phyloP scores from a whole-genome alignment of 2,888 invertebrate species.

The Lobophora halterata region DNA sequence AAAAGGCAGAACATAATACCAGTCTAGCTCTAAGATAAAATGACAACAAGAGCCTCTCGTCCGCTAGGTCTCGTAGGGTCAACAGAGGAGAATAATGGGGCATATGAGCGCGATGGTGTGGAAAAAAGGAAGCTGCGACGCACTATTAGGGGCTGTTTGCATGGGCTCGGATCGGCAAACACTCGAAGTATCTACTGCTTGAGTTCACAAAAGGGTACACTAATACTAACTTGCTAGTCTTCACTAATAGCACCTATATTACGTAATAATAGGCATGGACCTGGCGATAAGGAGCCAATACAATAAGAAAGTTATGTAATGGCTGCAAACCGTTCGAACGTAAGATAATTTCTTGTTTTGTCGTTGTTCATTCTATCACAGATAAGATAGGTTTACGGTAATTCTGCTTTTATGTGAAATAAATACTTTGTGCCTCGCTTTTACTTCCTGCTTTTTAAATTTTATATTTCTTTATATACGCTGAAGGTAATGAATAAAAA shows the following conservation, averaged over 20 bases:
- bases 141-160: constrained; percentile 57
- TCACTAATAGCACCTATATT: too few species aligned
- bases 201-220: constrained; percentile 35
- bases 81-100: constrained; percentile 33
- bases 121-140: constrained; percentile 51
- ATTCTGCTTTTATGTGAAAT: too few species aligned
- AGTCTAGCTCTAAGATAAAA: constrained; percentile 15
- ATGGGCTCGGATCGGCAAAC: constrained; percentile 40
- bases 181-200: constrained; percentile 35
- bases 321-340: too few species aligned
- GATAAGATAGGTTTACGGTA: too few species aligned
- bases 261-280: constrained; percentile 31
- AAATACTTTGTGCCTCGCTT: too few species aligned
- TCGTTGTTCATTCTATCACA: too few species aligned
- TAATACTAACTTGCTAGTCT: constrained; percentile 36
- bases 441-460: too few species aligned
- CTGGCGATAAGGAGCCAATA: constrained; percentile 17
- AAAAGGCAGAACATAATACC: constrained; percentile 14
- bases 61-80: constrained; percentile 17
- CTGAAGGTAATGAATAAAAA: too few species aligned
- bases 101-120: constrained; percentile 40
- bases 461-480: too few species aligned
- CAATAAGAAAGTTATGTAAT: constrained; percentile 8
- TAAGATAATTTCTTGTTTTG: too few species aligned
- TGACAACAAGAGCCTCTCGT: constrained; percentile 22